Evolutionary conservation across 2,888 invertebrate genomes (phyloP).

Genomic region (Gymnoscelis rufifasciata): DNA sequence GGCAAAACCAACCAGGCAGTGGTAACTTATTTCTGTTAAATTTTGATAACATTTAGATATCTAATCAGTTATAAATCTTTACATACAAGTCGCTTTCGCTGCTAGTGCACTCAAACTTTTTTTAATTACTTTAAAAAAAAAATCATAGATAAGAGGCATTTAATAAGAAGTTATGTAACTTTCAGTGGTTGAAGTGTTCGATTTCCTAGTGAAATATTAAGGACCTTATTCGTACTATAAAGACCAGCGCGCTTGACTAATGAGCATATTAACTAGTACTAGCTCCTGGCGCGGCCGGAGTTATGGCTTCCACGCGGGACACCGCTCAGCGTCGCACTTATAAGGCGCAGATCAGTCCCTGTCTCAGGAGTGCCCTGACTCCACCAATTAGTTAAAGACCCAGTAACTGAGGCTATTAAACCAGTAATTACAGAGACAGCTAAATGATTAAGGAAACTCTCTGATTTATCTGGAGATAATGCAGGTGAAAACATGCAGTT

Average conservation of each 20-base stretch:
- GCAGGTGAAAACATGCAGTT: not conserved
- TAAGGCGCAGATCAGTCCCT: constrained; percentile 25
- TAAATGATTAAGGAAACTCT: constrained; percentile 17
- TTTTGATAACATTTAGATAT: too few relatives aligned
- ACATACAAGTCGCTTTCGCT: too few relatives aligned
- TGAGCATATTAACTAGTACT: constrained; percentile 26
- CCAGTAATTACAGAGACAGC: constrained; percentile 13
- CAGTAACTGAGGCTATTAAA: constrained; percentile 29
- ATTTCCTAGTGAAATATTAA: not conserved
- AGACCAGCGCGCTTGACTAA: constrained; percentile 18
- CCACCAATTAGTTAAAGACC: constrained; percentile 31
- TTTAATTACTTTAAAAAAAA: too few relatives aligned
- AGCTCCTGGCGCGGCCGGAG: constrained; percentile 30
- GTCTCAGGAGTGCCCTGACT: constrained; percentile 27
- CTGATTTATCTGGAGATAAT: constrained; percentile 12
- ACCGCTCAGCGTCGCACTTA: constrained; percentile 40
- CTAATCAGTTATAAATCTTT: too few relatives aligned
- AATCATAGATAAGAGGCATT: too few relatives aligned
- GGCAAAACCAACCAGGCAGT: too few relatives aligned
- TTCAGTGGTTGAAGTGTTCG: too few relatives aligned
- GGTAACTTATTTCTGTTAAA: too few relatives aligned
- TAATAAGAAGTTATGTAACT: too few relatives aligned
- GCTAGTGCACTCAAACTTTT: too few relatives aligned
- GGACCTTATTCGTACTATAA: not conserved
- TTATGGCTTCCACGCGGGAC: constrained; percentile 23